These are phyloP conservation scores for Synanthedon formicaeformis DNA, from an alignment of 2,888 invertebrate species.

Conservation along the genomic window DNA sequence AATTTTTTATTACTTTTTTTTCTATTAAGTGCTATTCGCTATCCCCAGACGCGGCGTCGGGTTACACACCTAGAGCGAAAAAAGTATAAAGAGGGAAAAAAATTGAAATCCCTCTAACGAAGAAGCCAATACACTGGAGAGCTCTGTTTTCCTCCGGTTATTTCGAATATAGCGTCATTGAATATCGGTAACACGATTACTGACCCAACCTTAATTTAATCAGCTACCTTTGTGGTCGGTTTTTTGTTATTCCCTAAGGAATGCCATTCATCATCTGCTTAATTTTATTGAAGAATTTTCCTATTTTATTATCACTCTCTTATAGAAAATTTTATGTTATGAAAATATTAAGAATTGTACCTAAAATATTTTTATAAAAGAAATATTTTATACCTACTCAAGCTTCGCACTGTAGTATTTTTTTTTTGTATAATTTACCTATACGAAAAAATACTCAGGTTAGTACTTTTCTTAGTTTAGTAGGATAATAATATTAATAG, in stretches of 20 bases:
- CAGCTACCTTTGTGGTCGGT: conserved; percentile 40
- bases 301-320: too few species aligned
- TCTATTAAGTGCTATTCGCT: conserved; percentile 59
- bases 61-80: conserved; percentile 56
- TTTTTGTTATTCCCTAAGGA: conserved; percentile 36
- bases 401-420: too few species aligned
- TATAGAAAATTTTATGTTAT: too few species aligned
- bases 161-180: conserved; percentile 58
- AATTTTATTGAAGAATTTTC: too few species aligned
- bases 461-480: too few species aligned
- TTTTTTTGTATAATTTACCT: too few species aligned
- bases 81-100: conserved; percentile 23
- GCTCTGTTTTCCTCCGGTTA: conserved; percentile 55
- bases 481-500: too few species aligned
- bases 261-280: background rate
- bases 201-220: conserved; percentile 67
- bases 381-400: too few species aligned
- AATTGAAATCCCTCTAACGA: conserved; percentile 66
- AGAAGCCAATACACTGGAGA: conserved; percentile 58
- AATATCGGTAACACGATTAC: conserved; percentile 67
- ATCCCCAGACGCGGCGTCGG: conserved; percentile 44
- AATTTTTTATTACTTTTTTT: conserved; percentile 46
- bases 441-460: too few species aligned
- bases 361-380: too few species aligned
- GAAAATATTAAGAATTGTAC: too few species aligned